Base-by-base conservation (phyloP, 2,113 vertebrate species). In the Eubucco bourcierii region DNA sequence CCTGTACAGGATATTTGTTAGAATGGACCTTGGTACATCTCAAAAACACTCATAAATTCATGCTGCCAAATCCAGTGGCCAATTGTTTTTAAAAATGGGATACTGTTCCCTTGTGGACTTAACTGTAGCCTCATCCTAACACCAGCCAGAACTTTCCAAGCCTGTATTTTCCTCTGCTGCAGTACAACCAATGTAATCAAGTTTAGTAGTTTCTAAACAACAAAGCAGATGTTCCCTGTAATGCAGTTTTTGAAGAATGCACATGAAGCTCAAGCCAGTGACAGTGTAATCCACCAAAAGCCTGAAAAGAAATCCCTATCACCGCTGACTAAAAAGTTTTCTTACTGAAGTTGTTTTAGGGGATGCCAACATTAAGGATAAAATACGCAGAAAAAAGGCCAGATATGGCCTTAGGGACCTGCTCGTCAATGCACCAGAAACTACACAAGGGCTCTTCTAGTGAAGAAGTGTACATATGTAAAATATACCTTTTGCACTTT, bases 171-270 rank as follows among this genome's bases (percentile, higher is more conserved):
- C 64, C 76, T 93, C 75, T 92, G 68, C 61, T 73, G 71, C 87
- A 88, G 76, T 14, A 66, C 74, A 90, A 86, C 86, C 84, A 70
- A 73, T 55, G 27, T 82, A 89, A 88, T 65, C 53, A 88, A 80
- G 63, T 77, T 94, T 59, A 92, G 88, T 73, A 84, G 90, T 95
- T 94, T 94, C 89, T 96, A 97, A 90, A 97, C 91, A 96, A 92
- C 89, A 95, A 93, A 95, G 96, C 94, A 96, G 96, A 96, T 95
- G 94, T 96, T 95, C 80, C 44, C 37, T 82, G 87, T 86, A 97
- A 94, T 85, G 82, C 52, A 93, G 81, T 95, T 95, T 95, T 89
- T 91, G 88, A 95, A 91, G 95, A 96, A 95, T 84, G 90, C 63
- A 74, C 25, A 55, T 21, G n/a, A 93, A 84, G 77, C 61, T 80